A percentile compares a stretch with the other conserved stretches of the same genome.
Evolutionary conservation across 2,113 vertebrate genomes (phyloP).

Genomic region (Oryctolagus cuniculus): DNA sequence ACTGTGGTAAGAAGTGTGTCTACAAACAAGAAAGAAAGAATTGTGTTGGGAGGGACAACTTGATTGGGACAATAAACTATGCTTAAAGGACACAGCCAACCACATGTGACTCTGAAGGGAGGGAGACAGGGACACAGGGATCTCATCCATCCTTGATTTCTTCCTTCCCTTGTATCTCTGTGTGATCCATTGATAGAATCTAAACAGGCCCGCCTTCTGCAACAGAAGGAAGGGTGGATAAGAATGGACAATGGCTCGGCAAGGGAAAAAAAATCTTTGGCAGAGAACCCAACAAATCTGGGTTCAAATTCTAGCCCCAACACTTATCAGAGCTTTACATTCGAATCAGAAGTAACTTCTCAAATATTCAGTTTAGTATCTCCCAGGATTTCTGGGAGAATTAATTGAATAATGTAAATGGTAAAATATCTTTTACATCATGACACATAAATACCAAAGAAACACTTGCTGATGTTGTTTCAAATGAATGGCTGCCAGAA

Average conservation of each 20-base stretch:
- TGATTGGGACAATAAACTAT: neutral
- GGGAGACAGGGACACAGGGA: neutral
- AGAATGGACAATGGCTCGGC: neutral
- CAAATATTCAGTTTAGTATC: neutral
- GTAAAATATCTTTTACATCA: neutral
- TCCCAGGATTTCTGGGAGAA: neutral
- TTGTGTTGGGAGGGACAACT: neutral
- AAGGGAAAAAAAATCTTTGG: neutral
- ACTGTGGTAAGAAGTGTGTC: neutral
- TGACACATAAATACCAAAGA: neutral
- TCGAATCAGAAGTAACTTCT: neutral
- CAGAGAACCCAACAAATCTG: neutral
- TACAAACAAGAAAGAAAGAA: neutral
- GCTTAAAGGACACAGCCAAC: neutral
- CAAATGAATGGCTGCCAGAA: conserved; percentile 14
- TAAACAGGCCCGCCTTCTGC: neutral
- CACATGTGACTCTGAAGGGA: neutral
- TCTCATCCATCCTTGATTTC: neutral
- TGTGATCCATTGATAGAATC: neutral
- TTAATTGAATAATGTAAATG: neutral
- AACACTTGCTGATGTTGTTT: neutral
- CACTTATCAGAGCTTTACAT: neutral
- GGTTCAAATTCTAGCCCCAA: neutral
- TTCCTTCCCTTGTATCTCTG: neutral
- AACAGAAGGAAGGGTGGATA: neutral